Percentiles rank a stretch among this genome's conserved stretches.
phyloP scores from a whole-genome alignment of 2,888 invertebrate genomes.

The Lasioglossum leucozonium region DNA sequence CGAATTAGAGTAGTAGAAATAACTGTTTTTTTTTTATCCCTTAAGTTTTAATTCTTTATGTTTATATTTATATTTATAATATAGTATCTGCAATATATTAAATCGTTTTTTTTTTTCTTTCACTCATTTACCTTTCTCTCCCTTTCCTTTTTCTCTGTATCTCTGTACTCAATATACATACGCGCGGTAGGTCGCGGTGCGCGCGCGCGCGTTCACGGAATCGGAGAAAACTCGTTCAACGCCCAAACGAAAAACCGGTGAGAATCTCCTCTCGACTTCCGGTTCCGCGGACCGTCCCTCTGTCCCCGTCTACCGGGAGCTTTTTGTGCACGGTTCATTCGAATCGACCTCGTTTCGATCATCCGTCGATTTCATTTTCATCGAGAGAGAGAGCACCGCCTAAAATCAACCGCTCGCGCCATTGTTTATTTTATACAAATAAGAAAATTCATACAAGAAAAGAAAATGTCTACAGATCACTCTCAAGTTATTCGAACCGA shows the following conservation, averaged over 20 bases:
- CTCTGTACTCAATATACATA: slow-evolving; percentile 74
- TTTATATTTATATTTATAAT: slow-evolving; percentile 70
- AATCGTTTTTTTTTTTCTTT: slow-evolving; percentile 75
- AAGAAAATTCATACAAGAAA: too few relatives aligned
- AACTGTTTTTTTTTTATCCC: slow-evolving; percentile 73
- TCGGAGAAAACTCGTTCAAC: background rate
- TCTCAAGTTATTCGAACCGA: background rate
- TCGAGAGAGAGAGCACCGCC: too few relatives aligned
- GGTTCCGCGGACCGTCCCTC: background rate
- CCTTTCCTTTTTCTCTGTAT: slow-evolving; percentile 47
- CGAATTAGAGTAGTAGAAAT: slow-evolving; percentile 84
- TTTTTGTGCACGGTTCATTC: background rate
- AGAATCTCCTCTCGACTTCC: background rate
- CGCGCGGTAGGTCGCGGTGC: slow-evolving; percentile 55
- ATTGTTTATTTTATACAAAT: too few relatives aligned
- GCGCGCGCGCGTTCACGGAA: slow-evolving; percentile 50
- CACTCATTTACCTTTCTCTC: background rate
- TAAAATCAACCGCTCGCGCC: background rate
- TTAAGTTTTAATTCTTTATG: slow-evolving; percentile 68
- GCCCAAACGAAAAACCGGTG: background rate
- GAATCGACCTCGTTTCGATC: background rate
- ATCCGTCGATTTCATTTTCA: background rate
- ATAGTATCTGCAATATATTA: slow-evolving; percentile 79
- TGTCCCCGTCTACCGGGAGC: too few relatives aligned
- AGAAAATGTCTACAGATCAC: background rate